Base-by-base conservation (phyloP, 2,113 vertebrate genomes). In the Percina caprodes region DNA sequence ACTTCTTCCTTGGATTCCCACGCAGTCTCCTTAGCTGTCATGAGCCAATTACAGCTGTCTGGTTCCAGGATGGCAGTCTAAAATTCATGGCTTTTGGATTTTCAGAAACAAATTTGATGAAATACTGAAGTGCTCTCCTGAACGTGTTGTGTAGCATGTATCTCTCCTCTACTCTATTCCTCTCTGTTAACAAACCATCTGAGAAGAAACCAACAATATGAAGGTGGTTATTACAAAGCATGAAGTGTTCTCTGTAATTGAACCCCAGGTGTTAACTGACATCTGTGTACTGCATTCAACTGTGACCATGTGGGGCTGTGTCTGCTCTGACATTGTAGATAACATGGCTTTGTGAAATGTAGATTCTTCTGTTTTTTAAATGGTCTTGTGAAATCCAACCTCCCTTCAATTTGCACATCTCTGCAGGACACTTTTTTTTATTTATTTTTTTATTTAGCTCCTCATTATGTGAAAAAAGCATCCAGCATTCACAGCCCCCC, bases 31-130 rank as follows among this genome's bases (percentile, higher is more conserved):
- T 45, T 19, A 8, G 70, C 76, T 66, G 83, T 51, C 59, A 23
- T 19, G 48, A 80, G 74, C 73, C 87, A 89, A 71, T 83, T 83
- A 79, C 67, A 77, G 60, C 70, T 5, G 60, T 77, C 81, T 75
- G 80, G 61, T 74, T 86, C 42, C 75, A 71, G 46, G 80, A 70
- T 18, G 26, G n/a, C n/a, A n/a, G n/a, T n/a, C n/a, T n/a, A n/a
- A n/a, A n/a, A n/a, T n/a, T n/a, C 21, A 33, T 18, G 26, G 14
- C 15, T 71, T 16, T 16, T 56, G 5, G 66, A 72, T 51, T 51
- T 49, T 80, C 48, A 54, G 69, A 11, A 77, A 70, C 24, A 48
- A 30, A 66, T 84, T 73, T 69, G 42, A 77, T 80, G 8, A 81
- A 85, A 79, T 33, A 63, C 4, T 55, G 19, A 69, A 59, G 30